Evolutionary conservation across 2,888 invertebrate species (phyloP), one percentile per base, ranked within the genome.

Genomic region (Cephus nigrinus): DNA sequence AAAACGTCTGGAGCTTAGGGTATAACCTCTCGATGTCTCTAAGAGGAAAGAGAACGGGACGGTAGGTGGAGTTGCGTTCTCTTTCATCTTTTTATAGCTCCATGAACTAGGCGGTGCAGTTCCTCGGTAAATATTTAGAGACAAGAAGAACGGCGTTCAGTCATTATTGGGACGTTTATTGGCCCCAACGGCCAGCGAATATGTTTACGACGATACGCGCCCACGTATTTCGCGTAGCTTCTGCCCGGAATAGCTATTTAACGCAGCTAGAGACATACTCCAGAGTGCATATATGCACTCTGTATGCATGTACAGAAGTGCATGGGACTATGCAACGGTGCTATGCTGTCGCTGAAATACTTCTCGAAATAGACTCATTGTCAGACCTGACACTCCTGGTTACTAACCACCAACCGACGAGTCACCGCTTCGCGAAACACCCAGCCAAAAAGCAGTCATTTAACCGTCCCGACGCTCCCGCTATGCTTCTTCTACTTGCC

Each of bases 161-260:
- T 86, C 86, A 87, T 87, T 87, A 88, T 87, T 84, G 86, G 83
- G 86, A 87, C 87, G 84, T 88, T 88, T 87, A 88, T 87, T 87
- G 85, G 86, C 80, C 82, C 82, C 80, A 79, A 80, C 84, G 78
- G 83, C 81, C 82, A 79, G 77, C 78, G 76, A 80, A 80, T 81
- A 75, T 82, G 79, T 84, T 86, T 84, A 83, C 81, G 84, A 86
- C 82, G 75, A 81, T 84, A 80, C 79, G 55, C 55, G 76, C 78
- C 77, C 78, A 68, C 78, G 80, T 81, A 82, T 76, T 80, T 82
- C 75, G 75, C 81, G 77, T 15, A 81, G 79, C 79, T 77, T 30
- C 78, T 80, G 79, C 78, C 84, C 84, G 84, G 84, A 86, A 86
- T 87, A 87, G 82, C 85, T 0, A 9, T 85, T 85, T 83, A 84